Percentiles rank a stretch among this genome's conserved stretches.
Conservation (phyloP, 2,113 vertebrate species). For the Pedionomus torquatus region DNA sequence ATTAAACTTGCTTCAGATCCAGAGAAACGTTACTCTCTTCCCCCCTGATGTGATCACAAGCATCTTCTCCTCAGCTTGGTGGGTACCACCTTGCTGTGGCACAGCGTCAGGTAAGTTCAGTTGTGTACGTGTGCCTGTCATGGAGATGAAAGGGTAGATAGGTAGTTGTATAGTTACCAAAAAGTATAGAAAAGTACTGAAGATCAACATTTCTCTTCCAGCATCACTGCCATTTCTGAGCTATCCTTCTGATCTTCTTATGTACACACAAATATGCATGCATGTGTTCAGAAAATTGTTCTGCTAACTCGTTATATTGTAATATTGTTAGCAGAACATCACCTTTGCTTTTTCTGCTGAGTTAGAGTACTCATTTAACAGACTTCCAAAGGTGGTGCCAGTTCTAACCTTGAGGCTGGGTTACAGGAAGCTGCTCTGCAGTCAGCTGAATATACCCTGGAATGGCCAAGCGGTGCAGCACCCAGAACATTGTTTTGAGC, state of each 20-base stretch:
- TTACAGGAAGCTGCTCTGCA: background rate
- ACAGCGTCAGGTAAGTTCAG: conserved; percentile 87
- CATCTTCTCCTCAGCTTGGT: conserved; percentile 95
- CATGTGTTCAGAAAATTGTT: background rate
- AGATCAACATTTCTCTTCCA: background rate
- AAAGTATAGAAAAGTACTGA: background rate
- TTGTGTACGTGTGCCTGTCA: background rate
- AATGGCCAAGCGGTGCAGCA: background rate
- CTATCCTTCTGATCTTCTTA: background rate
- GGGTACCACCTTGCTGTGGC: conserved; percentile 93
- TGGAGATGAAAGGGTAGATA: background rate
- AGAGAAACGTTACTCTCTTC: conserved; percentile 96
- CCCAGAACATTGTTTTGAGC: background rate
- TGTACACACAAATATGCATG: background rate
- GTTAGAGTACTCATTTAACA: background rate
- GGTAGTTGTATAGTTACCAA: background rate
- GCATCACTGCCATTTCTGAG: background rate
- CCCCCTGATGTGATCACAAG: conserved; percentile 94
- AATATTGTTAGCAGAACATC: background rate
- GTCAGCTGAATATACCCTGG: background rate
- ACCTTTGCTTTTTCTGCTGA: background rate
- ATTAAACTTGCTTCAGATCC: conserved; percentile 94
- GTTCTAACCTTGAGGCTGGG: background rate
- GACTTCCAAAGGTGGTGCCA: background rate
- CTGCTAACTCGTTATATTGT: background rate